Evolutionary conservation across 2,888 invertebrate genomes (phyloP).

Genomic region (Onchidella celtica): DNA sequence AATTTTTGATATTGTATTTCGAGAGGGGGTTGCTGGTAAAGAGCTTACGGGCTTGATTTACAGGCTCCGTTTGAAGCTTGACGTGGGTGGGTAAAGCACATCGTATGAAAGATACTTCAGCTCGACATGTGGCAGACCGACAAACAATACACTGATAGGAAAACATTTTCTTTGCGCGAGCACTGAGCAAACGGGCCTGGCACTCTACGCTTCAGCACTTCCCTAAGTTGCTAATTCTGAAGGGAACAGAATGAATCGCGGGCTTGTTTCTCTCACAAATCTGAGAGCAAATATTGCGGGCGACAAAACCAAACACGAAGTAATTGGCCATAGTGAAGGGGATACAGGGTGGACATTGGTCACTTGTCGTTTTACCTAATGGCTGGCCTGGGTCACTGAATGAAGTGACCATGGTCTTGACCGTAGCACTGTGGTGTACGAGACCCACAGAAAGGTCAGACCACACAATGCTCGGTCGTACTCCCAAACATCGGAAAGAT

Average conservation of each 20-base stretch:
- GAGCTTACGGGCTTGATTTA: too few relatives aligned
- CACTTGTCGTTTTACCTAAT: neutral
- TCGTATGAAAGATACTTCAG: too few relatives aligned
- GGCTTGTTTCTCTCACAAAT: neutral
- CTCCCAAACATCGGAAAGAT: neutral
- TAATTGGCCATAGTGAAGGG: neutral
- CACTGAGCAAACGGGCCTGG: neutral
- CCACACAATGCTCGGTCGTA: neutral
- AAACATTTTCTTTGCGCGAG: neutral
- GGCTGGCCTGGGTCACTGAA: neutral
- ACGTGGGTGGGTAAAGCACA: too few relatives aligned
- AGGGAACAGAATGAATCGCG: neutral
- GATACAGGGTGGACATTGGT: neutral
- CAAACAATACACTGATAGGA: neutral
- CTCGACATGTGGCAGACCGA: neutral
- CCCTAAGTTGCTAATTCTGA: neutral
- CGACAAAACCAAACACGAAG: neutral
- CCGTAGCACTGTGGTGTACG: neutral
- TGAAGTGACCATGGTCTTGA: neutral
- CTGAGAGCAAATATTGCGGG: neutral
- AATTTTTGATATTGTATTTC: too few relatives aligned
- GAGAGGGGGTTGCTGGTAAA: too few relatives aligned
- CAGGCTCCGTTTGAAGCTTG: too few relatives aligned
- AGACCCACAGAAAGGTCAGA: neutral
- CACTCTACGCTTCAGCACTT: neutral